These are phyloP conservation scores for Rhyacichthys aspro DNA, from an alignment of 2,797 vertebrate species.

Conservation along the genomic window DNA sequence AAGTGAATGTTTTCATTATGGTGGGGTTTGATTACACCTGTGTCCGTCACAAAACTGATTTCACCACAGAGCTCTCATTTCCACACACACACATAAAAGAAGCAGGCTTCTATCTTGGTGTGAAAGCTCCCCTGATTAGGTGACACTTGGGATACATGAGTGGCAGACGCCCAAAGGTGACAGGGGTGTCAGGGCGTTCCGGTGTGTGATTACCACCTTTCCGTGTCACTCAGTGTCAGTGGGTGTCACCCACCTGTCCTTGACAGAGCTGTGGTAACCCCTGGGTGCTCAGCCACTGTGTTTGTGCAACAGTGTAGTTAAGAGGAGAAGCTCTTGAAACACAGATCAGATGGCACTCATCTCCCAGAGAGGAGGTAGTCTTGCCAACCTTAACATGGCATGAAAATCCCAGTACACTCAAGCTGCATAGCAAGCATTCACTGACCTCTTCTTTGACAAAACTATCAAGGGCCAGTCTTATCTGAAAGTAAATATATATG, in stretches of 20 bases:
- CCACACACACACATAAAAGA: slow-evolving; percentile 13
- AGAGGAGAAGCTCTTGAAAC: slow-evolving; percentile 59
- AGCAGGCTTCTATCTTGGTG: slow-evolving; percentile 20
- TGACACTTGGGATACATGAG: slow-evolving; percentile 70
- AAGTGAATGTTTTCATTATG: slow-evolving; percentile 18
- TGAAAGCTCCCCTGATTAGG: slow-evolving; percentile 65
- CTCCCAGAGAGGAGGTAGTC: slow-evolving; percentile 48
- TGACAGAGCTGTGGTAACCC: slow-evolving; percentile 41
- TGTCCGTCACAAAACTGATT: slow-evolving; percentile 17
- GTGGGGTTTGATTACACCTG: slow-evolving; percentile 12
- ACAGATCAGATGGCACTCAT: slow-evolving; percentile 69
- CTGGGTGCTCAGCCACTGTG: slow-evolving; percentile 24
- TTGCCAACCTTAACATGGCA: slow-evolving; percentile 27
- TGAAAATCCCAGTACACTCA: slow-evolving; percentile 27
- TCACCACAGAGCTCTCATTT: slow-evolving; percentile 14
- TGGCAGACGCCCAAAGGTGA: slow-evolving; percentile 69
- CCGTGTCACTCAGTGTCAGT: slow-evolving; percentile 42
- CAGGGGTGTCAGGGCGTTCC: slow-evolving; percentile 48
- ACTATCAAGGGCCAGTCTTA: background rate
- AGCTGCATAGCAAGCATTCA: slow-evolving; percentile 3
- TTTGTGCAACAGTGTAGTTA: slow-evolving; percentile 59
- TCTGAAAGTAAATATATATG: no score
- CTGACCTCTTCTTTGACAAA: background rate
- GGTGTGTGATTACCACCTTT: slow-evolving; percentile 74
- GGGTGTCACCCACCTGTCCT: slow-evolving; percentile 67